phyloP scores from a whole-genome alignment of 2,888 invertebrate species.

The Andrena haemorrhoa region DNA sequence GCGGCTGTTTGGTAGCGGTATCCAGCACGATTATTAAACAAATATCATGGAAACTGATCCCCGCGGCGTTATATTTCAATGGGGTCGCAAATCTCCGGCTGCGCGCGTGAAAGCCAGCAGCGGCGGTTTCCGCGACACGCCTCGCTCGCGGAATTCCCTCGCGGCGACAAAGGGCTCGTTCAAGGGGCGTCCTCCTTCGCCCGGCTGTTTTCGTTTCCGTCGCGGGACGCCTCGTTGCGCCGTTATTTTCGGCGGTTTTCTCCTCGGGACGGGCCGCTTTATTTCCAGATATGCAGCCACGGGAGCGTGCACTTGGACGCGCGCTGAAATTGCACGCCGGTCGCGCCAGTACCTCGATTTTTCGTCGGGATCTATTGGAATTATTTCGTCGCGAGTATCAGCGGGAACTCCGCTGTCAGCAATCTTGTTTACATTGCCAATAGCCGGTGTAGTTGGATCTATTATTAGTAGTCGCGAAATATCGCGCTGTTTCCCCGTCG shows the following conservation, averaged over 20 bases:
- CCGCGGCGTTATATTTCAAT: too few relatives aligned
- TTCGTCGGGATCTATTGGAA: too few relatives aligned
- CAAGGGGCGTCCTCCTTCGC: neutral
- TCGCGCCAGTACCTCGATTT: neutral
- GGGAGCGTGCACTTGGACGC: slow-evolving; percentile 17
- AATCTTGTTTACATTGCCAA: slow-evolving; percentile 9
- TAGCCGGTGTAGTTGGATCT: slow-evolving; percentile 4
- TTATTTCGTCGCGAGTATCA: too few relatives aligned
- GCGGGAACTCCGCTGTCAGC: too few relatives aligned
- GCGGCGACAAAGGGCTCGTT: neutral
- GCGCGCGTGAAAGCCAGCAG: too few relatives aligned
- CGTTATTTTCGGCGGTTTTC: slow-evolving; percentile 73
- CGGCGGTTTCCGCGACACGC: too few relatives aligned
- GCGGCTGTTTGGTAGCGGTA: too few relatives aligned
- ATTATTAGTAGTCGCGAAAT: slow-evolving; percentile 7
- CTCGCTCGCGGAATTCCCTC: neutral
- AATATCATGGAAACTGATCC: too few relatives aligned
- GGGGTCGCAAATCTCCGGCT: too few relatives aligned
- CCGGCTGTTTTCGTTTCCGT: slow-evolving; percentile 46
- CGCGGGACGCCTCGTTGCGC: slow-evolving; percentile 37
- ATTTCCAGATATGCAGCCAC: slow-evolving; percentile 49
- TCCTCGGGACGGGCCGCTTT: slow-evolving; percentile 62
- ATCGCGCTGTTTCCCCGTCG: slow-evolving; percentile 3
- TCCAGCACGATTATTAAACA: too few relatives aligned
- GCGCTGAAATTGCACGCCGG: slow-evolving; percentile 26